phyloP scores from a whole-genome alignment of 2,797 vertebrate genomes.

The Ceyx erithaca region DNA sequence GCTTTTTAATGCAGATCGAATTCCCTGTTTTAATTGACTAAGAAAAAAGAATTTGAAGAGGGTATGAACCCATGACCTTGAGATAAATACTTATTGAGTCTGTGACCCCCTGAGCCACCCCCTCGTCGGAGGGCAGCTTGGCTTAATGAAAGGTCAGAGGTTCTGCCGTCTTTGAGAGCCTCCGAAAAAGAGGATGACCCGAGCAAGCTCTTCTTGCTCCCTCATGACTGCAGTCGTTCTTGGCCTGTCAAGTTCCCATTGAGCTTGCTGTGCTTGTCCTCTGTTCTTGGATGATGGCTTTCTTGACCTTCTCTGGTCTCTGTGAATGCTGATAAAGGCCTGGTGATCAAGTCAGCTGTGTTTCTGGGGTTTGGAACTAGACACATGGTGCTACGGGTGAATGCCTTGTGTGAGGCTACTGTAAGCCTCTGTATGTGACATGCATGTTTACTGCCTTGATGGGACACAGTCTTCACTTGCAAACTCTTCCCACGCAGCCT shows the following conservation, averaged over 20 bases:
- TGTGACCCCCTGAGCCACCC: background rate
- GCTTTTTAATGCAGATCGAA: background rate
- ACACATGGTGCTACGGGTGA: background rate
- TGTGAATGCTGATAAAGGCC: background rate
- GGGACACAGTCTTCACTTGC: background rate
- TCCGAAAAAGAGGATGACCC: background rate
- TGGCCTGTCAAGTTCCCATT: constrained; percentile 36
- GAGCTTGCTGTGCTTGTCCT: background rate
- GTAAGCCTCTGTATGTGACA: background rate
- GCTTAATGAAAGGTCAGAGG: constrained; percentile 58
- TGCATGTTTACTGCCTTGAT: background rate
- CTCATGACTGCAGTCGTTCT: background rate
- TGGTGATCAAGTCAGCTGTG: background rate
- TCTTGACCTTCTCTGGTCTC: constrained; percentile 52
- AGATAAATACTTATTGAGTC: constrained; percentile 51
- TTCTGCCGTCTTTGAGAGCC: constrained; percentile 27
- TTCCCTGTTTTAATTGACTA: constrained; percentile 42
- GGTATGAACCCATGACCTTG: constrained; percentile 43
- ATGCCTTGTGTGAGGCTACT: background rate
- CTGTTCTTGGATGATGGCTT: constrained; percentile 31
- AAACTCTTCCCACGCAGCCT: background rate
- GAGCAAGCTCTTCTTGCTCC: background rate
- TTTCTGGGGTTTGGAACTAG: background rate
- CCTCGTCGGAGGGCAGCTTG: background rate
- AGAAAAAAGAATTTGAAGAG: constrained; percentile 40